phyloP scores from a whole-genome alignment of 2,888 invertebrate species.

The Parasteatoda lunata region DNA sequence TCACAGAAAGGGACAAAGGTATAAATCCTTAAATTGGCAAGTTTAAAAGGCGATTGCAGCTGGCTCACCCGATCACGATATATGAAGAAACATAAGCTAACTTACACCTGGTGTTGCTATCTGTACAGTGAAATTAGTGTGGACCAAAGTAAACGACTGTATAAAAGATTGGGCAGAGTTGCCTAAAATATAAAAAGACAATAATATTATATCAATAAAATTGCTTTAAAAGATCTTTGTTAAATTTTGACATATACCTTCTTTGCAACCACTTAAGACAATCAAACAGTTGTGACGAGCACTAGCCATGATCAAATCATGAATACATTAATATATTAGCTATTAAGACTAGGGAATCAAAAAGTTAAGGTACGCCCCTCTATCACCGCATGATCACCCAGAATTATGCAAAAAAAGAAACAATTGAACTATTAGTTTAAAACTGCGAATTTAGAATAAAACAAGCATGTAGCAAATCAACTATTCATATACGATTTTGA shows the following conservation, averaged over 20 bases:
- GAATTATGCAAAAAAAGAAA: background rate
- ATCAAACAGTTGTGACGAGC: conserved; percentile 68
- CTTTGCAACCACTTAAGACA: conserved; percentile 66
- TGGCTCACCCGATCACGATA: background rate
- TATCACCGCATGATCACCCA: background rate
- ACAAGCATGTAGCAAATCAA: too few relatives aligned
- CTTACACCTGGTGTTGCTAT: conserved; percentile 75
- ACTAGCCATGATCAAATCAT: conserved; percentile 44
- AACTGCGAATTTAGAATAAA: too few relatives aligned
- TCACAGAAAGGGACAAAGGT: too few relatives aligned
- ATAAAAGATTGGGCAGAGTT: conserved; percentile 76
- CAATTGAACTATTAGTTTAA: too few relatives aligned
- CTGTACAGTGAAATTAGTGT: conserved; percentile 75
- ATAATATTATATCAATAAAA: conserved; percentile 3
- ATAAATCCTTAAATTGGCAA: too few relatives aligned
- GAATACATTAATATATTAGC: background rate
- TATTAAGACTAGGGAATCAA: background rate
- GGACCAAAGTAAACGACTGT: conserved; percentile 75
- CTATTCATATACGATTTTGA: too few relatives aligned
- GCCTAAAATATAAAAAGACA: conserved; percentile 72
- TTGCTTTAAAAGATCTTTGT: background rate
- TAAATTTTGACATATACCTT: conserved; percentile 52
- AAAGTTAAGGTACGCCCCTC: conserved; percentile 39
- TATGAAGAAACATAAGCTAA: background rate
- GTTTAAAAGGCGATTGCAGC: too few relatives aligned